Evolutionary conservation across 2,888 invertebrate genomes (phyloP).

Genomic region (Timandra comae): DNA sequence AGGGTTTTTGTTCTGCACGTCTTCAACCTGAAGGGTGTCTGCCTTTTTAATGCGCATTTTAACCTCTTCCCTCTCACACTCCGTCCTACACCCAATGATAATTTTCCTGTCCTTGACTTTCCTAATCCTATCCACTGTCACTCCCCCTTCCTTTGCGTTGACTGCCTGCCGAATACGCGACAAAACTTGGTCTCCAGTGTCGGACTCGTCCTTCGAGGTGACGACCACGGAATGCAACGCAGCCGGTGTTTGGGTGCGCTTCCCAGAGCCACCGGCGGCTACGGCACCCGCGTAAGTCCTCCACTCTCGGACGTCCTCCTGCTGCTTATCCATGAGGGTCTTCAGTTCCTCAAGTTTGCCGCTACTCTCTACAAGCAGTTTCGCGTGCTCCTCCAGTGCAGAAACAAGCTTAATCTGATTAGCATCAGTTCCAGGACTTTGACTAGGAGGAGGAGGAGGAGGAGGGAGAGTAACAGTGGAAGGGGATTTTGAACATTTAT

Average conservation of each 20-base stretch:
- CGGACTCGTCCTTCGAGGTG: not conserved
- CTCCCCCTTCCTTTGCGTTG: constrained; percentile 4
- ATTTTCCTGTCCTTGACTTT: constrained; percentile 7
- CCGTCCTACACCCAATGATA: constrained; percentile 2
- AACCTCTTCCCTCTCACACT: constrained; percentile 1
- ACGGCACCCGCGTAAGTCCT: not conserved
- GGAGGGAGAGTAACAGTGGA: no score
- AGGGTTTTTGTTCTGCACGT: not conserved
- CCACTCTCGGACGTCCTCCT: no score
- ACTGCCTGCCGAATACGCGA: constrained; percentile 1
- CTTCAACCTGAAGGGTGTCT: not conserved
- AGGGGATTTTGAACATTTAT: no score
- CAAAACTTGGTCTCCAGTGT: constrained; percentile 4
- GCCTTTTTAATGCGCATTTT: not conserved
- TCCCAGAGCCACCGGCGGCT: not conserved
- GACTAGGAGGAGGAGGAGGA: no score
- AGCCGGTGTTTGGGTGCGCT: not conserved
- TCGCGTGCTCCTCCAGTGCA: no score
- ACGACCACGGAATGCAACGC: constrained; percentile 4
- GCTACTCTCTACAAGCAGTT: no score
- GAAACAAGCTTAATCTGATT: no score
- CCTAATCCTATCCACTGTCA: constrained; percentile 1
- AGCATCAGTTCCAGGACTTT: no score
- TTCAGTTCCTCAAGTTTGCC: no score
- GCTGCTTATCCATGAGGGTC: no score